Base-by-base conservation (phyloP, 2,113 vertebrate genomes). In the Ancistrus triradiatus region DNA sequence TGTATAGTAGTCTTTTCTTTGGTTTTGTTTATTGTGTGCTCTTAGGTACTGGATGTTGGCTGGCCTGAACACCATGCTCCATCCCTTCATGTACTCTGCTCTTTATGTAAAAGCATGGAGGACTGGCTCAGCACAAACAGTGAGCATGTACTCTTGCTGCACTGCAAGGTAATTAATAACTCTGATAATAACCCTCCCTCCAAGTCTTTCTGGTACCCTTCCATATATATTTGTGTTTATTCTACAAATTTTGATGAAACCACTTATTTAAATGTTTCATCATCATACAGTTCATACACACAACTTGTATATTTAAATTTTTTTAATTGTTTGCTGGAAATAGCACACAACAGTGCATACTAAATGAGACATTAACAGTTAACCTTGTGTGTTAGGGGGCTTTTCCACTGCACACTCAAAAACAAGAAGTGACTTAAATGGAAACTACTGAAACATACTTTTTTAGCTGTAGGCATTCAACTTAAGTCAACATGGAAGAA, bases 21-120 rank as follows among this genome's bases (percentile, higher is more conserved):
- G 11, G 9, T 31, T 7, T 40, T 9, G 43, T 57, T 1, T 11
- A 37, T 7, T 18, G 33, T 50, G 38, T 17, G 14, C 46, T 67
- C 33, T 8, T 79, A 96, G 93, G 83, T 38, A 11, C 35, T 38
- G 10, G 35, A 38, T 38, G 85, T 91, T 8, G 93, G 91, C 6
- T 98, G 94, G 95, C 83, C 87, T 9, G 92, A 93, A 60, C 80
- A 85, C 43, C 85, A 94, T 13, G 91, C 93, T 1, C 94, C 93
- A 0, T 85, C 85, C 2, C 83, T 97, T 5, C 86, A 97, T 67
- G 92, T 93, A 72, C 80, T 97, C 69, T 89, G 92, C 46, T 89
- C 82, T 10, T 89, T 93, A 60, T 97, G 94, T 77, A 90, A 90
- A 60, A 79, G 79, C 0, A 90, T 95, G 84, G 91, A 95, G 70